A percentile compares a stretch with the other conserved stretches of the same genome.
phyloP scores from a whole-genome alignment of 2,888 invertebrate species.

The Onthophagus sagittarius region DNA sequence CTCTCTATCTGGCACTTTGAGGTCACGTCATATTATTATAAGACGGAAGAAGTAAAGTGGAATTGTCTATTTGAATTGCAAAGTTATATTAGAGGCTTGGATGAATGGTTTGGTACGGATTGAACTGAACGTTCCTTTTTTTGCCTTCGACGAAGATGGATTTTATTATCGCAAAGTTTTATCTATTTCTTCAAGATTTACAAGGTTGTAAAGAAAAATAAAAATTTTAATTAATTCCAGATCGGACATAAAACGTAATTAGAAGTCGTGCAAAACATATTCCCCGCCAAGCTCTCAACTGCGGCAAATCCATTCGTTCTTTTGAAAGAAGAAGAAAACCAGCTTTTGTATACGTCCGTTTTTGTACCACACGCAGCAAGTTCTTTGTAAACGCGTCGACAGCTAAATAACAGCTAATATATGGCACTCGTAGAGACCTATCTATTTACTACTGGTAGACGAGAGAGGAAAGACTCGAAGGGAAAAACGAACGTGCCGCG shows the following conservation, averaged over 20 bases:
- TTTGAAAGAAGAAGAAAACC: background rate
- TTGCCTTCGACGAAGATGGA: too few relatives aligned
- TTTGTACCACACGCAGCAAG: background rate
- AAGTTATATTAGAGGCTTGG: background rate
- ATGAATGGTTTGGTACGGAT: background rate
- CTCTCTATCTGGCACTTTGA: background rate
- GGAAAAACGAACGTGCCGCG: background rate
- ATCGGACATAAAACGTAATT: background rate
- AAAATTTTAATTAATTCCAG: background rate
- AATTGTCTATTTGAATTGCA: background rate
- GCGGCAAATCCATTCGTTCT: background rate
- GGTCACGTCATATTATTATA: background rate
- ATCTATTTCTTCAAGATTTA: background rate
- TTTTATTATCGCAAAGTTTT: too few relatives aligned
- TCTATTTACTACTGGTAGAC: background rate
- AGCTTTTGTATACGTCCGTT: background rate
- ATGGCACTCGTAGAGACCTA: background rate
- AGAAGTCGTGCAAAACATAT: background rate
- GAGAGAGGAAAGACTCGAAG: background rate
- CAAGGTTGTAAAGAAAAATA: background rate
- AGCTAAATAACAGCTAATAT: background rate
- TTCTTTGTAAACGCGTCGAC: background rate
- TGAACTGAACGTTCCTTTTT: background rate
- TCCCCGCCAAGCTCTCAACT: background rate
- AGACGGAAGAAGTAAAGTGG: background rate